These are phyloP conservation scores for Scaptodrosophila lebanonensis DNA, from an alignment of 1,140 invertebrate species.

Conservation along the genomic window DNA sequence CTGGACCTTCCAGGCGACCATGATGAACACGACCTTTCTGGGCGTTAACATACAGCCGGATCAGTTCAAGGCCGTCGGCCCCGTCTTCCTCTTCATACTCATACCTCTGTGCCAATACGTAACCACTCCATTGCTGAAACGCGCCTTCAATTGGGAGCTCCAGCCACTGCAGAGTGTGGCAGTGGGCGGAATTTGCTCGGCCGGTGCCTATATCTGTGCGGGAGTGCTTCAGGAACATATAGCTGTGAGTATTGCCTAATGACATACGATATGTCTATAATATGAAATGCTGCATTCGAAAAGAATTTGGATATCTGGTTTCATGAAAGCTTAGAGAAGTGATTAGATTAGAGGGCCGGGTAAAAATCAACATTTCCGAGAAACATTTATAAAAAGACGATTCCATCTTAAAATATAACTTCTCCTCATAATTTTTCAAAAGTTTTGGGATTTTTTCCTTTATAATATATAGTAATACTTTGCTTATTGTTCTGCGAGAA, in stretches of 20 bases:
- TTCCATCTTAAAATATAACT: too few species aligned
- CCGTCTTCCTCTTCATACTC: constrained; percentile 67
- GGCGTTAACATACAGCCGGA: constrained; percentile 66
- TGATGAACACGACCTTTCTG: constrained; percentile 71
- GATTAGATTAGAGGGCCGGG: too few species aligned
- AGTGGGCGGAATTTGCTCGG: constrained; percentile 64
- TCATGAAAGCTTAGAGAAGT: too few species aligned
- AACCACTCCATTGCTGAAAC: constrained; percentile 44
- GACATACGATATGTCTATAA: too few species aligned
- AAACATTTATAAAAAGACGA: too few species aligned
- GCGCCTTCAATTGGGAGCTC: constrained; percentile 47
- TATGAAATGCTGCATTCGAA: too few species aligned
- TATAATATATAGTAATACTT: too few species aligned
- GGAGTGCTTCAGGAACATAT: constrained; percentile 64
- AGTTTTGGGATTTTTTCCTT: background rate
- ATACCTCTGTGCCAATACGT: constrained; percentile 76
- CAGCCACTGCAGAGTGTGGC: constrained; percentile 68
- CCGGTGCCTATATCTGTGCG: constrained; percentile 61
- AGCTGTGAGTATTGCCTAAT: too few species aligned
- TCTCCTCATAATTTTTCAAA: too few species aligned
- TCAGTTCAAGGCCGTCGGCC: constrained; percentile 73
- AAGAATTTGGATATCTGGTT: too few species aligned
- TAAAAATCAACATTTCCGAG: too few species aligned
- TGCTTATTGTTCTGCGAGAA: too few species aligned
- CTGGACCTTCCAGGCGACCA: constrained; percentile 75